These are phyloP conservation scores for Arbacia lixula DNA, from an alignment of 53 echinoderm and acorn worm species.

Conservation along the genomic window DNA sequence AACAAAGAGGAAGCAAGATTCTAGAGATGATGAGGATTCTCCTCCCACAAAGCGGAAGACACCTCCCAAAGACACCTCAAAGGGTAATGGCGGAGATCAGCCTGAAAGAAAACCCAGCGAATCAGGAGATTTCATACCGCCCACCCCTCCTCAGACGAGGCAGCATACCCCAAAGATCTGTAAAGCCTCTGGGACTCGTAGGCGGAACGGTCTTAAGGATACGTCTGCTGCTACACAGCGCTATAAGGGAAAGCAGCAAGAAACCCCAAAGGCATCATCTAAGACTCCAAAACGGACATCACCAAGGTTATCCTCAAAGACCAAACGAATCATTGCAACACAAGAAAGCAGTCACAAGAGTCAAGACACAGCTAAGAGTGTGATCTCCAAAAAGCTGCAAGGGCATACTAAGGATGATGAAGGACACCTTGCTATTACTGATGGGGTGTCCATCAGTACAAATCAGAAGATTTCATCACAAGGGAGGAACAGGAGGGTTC, in stretches of 20 bases:
- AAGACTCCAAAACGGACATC: conserved; percentile 27
- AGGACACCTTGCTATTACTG: too few species aligned
- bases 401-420: too few species aligned
- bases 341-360: background rate
- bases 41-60: conserved; percentile 35
- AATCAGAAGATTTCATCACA: background rate
- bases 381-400: too few species aligned
- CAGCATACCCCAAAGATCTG: conserved; percentile 68
- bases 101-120: conserved; percentile 69
- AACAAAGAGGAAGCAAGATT: conserved; percentile 14
- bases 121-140: conserved; percentile 75
- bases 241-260: conserved; percentile 9
- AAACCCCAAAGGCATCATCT: background rate
- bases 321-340: background rate
- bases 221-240: background rate
- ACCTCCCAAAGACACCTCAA: conserved; percentile 15
- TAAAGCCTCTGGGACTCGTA: conserved; percentile 67
- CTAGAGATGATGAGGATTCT: background rate
- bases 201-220: background rate
- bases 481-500: too few species aligned
- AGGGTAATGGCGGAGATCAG: too few species aligned
- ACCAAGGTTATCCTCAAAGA: conserved; percentile 10
- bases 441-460: too few species aligned
- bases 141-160: conserved; percentile 69
- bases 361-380: background rate